Conservation (phyloP, 1,140 invertebrate genomes). For the Periplaneta americana region DNA sequence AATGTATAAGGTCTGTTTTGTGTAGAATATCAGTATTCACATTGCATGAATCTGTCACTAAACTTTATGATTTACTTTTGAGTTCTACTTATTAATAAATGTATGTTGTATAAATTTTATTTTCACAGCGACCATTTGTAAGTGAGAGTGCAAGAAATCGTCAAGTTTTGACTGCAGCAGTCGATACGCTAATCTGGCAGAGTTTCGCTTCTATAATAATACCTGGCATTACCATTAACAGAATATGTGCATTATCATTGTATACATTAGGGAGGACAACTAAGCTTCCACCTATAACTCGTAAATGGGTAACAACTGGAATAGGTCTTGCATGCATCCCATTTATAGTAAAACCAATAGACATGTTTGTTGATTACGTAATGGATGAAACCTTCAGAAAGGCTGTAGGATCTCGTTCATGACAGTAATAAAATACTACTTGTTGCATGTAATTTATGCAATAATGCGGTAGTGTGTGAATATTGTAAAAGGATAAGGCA, state of each 20-base stretch:
- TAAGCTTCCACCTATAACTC: constrained; percentile 40
- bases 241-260: constrained; percentile 62
- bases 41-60: background rate
- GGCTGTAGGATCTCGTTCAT: background rate
- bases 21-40: no score
- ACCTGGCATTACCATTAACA: constrained; percentile 89
- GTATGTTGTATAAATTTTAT: background rate
- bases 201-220: constrained; percentile 86
- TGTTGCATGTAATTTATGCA: background rate
- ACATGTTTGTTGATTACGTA: constrained; percentile 64
- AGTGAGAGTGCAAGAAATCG: constrained; percentile 29
- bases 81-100: background rate
- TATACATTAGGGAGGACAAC: constrained; percentile 45
- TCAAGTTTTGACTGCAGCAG: constrained; percentile 53
- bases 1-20: constrained; percentile 51
- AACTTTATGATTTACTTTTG: background rate
- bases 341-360: constrained; percentile 90
- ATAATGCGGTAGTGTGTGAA: no score
- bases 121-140: background rate
- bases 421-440: background rate
- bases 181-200: constrained; percentile 89
- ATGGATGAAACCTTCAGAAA: constrained; percentile 64
- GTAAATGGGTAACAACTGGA: constrained; percentile 64
- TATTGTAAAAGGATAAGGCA: no score
- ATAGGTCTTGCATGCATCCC: constrained; percentile 83